Evolutionary conservation across 2,113 vertebrate genomes (phyloP), one percentile per base, ranked within the genome.

Genomic region (Ictalurus furcatus): DNA sequence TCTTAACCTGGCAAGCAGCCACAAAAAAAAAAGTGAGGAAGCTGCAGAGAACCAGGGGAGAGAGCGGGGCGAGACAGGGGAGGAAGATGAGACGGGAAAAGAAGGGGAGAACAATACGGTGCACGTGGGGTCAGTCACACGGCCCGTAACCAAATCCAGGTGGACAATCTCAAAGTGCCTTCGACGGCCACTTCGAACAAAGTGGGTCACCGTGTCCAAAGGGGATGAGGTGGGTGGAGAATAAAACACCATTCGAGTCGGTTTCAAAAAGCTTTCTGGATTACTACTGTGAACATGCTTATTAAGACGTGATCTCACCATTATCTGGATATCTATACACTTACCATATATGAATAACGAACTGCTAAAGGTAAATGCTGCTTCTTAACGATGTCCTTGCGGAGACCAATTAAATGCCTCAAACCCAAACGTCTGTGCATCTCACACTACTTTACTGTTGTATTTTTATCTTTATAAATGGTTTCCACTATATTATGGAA

Each of bases 81-180:
- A 48, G 54, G 65, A 67, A 78, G 84, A 73, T 65, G 84, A 81
- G 56, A 81, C 16, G 34, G 59, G 14, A 52, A 79, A 73, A 58
- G 79, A 86, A 74, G n/a, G 44, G 25, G n/a, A 85, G 67, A 91
- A 93, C 85, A 92, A 88, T 69, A 86, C 56, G 85, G 90, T 82
- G 87, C 58, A 40, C 90, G 92, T 92, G 91, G 74, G 86, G 89
- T 86, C 83, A 84, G 87, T 74, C 84, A 44, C 82, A 87, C 74
- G 78, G 83, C 91, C 93, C 89, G 78, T 93, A 94, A 95, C 92
- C 93, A 93, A 91, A 92, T 93, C 94, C 88, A 93, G 91, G 92
- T 91, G 92, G 93, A 94, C 89, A 84, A 79, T 67, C 81, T 88
- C 82, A 69, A 84, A 91, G 86, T 82, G 63, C 90, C 85, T 91